Evolutionary conservation across 2,797 vertebrate species (phyloP).

Genomic region (Sebastes cheni): DNA sequence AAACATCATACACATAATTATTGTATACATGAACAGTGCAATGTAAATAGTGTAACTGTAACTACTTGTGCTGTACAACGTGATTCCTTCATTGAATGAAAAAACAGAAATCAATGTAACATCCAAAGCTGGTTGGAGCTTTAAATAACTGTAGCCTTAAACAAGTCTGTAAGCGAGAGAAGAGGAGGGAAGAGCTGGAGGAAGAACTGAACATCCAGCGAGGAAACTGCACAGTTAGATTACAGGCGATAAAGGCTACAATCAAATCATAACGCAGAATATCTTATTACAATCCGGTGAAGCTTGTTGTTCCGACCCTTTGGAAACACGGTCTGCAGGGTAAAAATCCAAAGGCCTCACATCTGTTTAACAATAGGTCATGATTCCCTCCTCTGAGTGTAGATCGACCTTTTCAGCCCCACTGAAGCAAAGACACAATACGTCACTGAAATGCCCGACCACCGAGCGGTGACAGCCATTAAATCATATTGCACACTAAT

Average conservation of each 20-base stretch:
- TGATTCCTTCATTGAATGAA: not conserved
- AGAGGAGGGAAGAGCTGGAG: not conserved
- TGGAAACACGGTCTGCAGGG: conserved; percentile 8
- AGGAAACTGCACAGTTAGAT: not conserved
- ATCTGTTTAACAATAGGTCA: conserved; percentile 40
- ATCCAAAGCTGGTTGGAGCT: not conserved
- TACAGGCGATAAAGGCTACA: not conserved
- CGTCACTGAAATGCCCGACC: conserved; percentile 13
- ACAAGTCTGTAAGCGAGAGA: not conserved
- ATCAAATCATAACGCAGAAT: not conserved
- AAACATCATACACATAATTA: not conserved
- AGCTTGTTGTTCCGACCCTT: conserved; percentile 7
- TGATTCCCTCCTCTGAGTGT: conserved; percentile 14
- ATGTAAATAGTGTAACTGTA: not conserved
- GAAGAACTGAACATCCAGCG: not conserved
- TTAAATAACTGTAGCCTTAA: not conserved
- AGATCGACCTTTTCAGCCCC: conserved; percentile 33
- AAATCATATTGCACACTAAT: conserved; percentile 25
- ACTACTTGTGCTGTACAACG: not conserved
- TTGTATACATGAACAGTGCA: not conserved
- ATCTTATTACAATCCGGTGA: not conserved
- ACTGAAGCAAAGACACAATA: conserved; percentile 17
- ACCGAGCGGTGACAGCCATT: conserved; percentile 24
- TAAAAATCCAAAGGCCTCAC: conserved; percentile 18
- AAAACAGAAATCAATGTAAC: not conserved